Evolutionary conservation across 1,140 invertebrate species (phyloP).

Genomic region (Trichonephila inaurata): DNA sequence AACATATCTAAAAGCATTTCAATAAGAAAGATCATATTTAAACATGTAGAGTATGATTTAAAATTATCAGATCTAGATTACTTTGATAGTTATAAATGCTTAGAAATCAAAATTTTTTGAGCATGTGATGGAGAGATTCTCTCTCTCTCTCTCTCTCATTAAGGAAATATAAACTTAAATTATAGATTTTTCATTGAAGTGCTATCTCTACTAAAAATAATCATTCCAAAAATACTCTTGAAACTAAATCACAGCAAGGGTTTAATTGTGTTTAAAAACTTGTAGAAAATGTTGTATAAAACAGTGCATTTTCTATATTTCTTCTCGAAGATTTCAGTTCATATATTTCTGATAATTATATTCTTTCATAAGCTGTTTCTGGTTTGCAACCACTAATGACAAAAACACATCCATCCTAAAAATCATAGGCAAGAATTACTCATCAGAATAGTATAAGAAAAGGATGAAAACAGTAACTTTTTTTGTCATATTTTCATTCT

Average conservation of each 20-base stretch:
- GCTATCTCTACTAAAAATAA: neutral
- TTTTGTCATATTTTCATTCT: no score
- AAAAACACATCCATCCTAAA: slow-evolving; percentile 77
- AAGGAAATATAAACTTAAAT: neutral
- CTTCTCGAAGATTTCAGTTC: neutral
- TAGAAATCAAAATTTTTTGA: neutral
- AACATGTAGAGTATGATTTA: neutral
- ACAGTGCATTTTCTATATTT: neutral
- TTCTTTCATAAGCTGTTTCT: slow-evolving; percentile 75
- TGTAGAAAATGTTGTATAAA: slow-evolving; percentile 15
- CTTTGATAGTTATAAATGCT: neutral
- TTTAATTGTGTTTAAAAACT: slow-evolving; percentile 12
- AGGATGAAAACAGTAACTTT: no score
- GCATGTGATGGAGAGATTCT: no score
- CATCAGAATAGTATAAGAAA: neutral
- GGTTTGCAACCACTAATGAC: slow-evolving; percentile 75
- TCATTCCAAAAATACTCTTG: neutral
- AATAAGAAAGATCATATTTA: neutral
- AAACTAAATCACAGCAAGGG: slow-evolving; percentile 15
- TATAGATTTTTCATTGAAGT: neutral
- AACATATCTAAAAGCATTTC: neutral
- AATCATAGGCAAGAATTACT: slow-evolving; percentile 17
- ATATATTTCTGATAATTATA: slow-evolving; percentile 22
- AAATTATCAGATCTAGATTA: neutral
- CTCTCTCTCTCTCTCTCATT: no score